These are phyloP conservation scores for Styela plicata DNA, from an alignment of 23 tunicate genomes.

Conservation along the genomic window DNA sequence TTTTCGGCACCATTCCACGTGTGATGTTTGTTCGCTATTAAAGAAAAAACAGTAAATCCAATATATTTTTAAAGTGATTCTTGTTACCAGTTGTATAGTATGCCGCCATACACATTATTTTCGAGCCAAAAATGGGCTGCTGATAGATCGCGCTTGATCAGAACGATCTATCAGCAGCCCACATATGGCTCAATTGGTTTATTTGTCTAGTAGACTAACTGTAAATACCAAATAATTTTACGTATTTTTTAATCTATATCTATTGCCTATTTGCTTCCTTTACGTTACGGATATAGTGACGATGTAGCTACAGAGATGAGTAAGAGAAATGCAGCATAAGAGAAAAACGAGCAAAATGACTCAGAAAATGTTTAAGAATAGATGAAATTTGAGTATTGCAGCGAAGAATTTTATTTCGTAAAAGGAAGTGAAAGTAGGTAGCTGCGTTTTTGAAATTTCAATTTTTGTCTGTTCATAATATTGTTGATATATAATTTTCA, in stretches of 20 bases:
- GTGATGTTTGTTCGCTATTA: not conserved
- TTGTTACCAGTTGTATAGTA: too few relatives aligned
- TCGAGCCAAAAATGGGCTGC: not conserved
- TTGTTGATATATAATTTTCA: too few relatives aligned
- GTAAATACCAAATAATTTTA: not conserved
- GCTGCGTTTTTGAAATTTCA: not conserved
- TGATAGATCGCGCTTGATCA: not conserved
- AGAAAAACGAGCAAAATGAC: not conserved
- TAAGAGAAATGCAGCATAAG: not conserved
- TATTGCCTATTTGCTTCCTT: not conserved
- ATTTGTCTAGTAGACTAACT: not conserved
- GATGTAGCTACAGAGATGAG: not conserved
- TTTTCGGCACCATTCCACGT: not conserved
- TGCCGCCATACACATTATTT: too few relatives aligned
- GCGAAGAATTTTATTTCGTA: too few relatives aligned
- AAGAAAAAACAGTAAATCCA: too few relatives aligned
- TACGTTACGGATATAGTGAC: not conserved
- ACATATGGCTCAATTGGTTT: not conserved
- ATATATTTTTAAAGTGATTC: too few relatives aligned
- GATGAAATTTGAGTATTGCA: not conserved
- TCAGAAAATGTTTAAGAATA: not conserved
- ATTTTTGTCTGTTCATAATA: not conserved
- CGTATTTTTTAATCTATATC: not conserved
- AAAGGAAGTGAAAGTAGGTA: too few relatives aligned
- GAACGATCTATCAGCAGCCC: not conserved